A percentile compares a stretch with the other conserved stretches of the same genome.
phyloP scores from a whole-genome alignment of 2,888 invertebrate species.

The Hedya salicella region DNA sequence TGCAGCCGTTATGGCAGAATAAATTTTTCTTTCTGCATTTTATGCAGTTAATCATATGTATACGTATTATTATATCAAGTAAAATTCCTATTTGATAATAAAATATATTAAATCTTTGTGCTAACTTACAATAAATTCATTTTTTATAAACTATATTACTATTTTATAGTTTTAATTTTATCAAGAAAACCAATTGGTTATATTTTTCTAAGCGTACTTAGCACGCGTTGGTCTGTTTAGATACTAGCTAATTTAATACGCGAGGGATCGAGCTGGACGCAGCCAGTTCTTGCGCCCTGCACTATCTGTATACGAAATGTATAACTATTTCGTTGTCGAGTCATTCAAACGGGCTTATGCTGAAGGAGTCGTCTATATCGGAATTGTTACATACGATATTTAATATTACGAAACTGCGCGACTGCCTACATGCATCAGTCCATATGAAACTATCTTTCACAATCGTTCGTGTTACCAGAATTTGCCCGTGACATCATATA shows the following conservation, averaged over 20 bases:
- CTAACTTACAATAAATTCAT: slow-evolving; percentile 85
- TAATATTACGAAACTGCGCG: no score
- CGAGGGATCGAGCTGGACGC: slow-evolving; percentile 19
- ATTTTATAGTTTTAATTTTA: slow-evolving; percentile 63
- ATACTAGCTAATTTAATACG: slow-evolving; percentile 45
- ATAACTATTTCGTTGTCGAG: slow-evolving; percentile 33
- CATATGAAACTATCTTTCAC: no score
- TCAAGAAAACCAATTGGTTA: slow-evolving; percentile 71
- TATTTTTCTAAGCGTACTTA: slow-evolving; percentile 76
- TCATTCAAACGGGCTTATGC: slow-evolving; percentile 2
- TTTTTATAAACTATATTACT: slow-evolving; percentile 80
- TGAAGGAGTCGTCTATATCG: not conserved
- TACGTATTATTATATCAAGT: slow-evolving; percentile 79
- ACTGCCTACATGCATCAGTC: no score
- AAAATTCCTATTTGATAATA: slow-evolving; percentile 83
- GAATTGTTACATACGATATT: not conserved
- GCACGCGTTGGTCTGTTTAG: slow-evolving; percentile 80
- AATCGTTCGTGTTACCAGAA: no score
- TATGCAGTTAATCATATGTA: slow-evolving; percentile 71
- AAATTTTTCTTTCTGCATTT: slow-evolving; percentile 72
- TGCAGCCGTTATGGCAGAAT: slow-evolving; percentile 67
- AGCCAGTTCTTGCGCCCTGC: slow-evolving; percentile 1
- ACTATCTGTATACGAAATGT: not conserved
- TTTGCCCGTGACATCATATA: no score
- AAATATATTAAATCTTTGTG: slow-evolving; percentile 86